A percentile compares a stretch with the other conserved stretches of the same genome.
phyloP scores from a whole-genome alignment of 1,140 invertebrate genomes.

The Antheraea mylitta region DNA sequence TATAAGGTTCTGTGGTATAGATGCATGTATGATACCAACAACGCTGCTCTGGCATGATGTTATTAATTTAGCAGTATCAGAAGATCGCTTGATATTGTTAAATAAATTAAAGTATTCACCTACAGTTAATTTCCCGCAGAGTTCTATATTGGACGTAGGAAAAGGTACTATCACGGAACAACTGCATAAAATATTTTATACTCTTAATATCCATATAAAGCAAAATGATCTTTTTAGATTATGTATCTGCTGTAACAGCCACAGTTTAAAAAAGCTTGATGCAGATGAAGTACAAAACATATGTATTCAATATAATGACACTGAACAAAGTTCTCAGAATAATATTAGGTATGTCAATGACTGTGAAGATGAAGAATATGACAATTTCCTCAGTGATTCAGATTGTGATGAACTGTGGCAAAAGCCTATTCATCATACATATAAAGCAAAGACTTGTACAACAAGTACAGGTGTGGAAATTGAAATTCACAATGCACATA shows the following conservation, averaged over 20 bases:
- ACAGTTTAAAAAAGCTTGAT: conserved; percentile 40
- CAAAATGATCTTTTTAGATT: conserved; percentile 47
- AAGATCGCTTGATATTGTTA: conserved; percentile 54
- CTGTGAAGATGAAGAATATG: conserved; percentile 46
- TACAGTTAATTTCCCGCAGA: conserved; percentile 50
- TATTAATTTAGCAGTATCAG: conserved; percentile 54
- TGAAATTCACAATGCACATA: conserved; percentile 43
- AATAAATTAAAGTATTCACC: conserved; percentile 55
- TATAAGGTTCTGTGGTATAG: conserved; percentile 66
- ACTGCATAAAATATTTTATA: conserved; percentile 46
- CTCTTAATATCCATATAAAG: conserved; percentile 50
- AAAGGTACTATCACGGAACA: conserved; percentile 46
- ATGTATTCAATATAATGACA: conserved; percentile 15
- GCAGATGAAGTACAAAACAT: conserved; percentile 38
- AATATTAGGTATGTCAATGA: conserved; percentile 28
- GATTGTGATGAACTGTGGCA: conserved; percentile 50
- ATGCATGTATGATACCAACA: conserved; percentile 42
- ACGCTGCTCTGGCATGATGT: conserved; percentile 62
- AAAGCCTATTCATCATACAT: conserved; percentile 14
- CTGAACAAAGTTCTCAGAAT: conserved; percentile 18
- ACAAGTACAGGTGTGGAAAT: conserved; percentile 54
- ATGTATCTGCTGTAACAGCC: conserved; percentile 63
- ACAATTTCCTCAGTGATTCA: conserved; percentile 67
- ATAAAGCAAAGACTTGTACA: conserved; percentile 33
- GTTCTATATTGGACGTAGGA: conserved; percentile 55